Evolutionary conservation across 2,113 vertebrate species (phyloP).

Genomic region (Zapornia atra): DNA sequence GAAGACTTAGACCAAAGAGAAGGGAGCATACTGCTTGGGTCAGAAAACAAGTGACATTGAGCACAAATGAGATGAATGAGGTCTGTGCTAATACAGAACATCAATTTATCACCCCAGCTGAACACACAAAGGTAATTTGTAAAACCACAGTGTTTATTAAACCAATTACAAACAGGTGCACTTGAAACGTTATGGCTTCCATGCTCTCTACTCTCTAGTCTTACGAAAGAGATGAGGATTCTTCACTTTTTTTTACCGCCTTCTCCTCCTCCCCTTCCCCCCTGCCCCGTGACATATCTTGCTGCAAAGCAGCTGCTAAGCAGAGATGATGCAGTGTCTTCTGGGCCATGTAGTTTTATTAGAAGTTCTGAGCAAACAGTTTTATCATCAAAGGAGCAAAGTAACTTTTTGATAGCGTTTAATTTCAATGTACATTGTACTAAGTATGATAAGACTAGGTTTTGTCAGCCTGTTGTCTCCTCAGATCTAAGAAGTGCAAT

Average conservation of each 20-base stretch:
- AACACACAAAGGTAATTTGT: background rate
- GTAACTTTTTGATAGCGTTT: background rate
- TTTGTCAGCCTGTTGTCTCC: background rate
- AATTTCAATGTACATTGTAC: background rate
- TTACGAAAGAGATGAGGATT: background rate
- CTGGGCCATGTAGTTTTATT: background rate
- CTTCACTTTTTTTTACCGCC: background rate
- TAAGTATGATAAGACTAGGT: background rate
- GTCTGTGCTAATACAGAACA: background rate
- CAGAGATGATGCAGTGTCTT: background rate
- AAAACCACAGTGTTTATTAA: background rate
- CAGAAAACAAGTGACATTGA: background rate
- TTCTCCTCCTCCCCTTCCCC: rapidly evolving
- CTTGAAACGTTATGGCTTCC: background rate
- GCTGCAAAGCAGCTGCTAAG: background rate
- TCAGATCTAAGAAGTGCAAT: background rate
- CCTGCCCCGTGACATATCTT: background rate
- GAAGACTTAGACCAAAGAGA: background rate
- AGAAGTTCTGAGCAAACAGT: background rate
- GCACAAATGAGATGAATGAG: background rate
- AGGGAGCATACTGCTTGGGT: background rate
- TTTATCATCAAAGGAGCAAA: background rate
- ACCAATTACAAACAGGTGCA: background rate
- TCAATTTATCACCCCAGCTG: background rate
- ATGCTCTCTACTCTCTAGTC: background rate